Base-by-base conservation (phyloP, 2,113 vertebrate genomes). In the Sinocyclocheilus anshuiensis region DNA sequence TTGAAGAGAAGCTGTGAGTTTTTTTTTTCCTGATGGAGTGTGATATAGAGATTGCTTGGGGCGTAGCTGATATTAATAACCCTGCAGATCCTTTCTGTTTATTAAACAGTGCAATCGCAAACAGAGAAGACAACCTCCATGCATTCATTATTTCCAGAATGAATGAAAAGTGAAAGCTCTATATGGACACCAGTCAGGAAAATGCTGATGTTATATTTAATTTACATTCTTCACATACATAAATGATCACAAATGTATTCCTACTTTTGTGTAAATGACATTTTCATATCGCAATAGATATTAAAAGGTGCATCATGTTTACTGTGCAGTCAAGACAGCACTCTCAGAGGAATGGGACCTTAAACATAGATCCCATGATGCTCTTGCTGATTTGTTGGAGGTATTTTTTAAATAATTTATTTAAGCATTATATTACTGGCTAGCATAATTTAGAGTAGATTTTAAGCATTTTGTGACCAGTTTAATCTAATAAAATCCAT, bases 401-500 rank as follows among this genome's bases (percentile, higher is more conserved):
- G 29, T 8, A 16, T 55, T 36, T 79, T 75, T 48, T 1, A 13
- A 29, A 61, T 11, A 18, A n/a, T 39, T 79, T 53, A 53, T 53
- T 53, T 53, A 53, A 4, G 77, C 10, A 39, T 33, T 10, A 78
- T 9, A 57, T 53, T 74, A 29, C 1, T 78, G 77, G 20, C 11
- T 24, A 75, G 39, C 16, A n/a, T 39, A 13, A 59, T 57, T 39
- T 42, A 42, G 45, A 16, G n/a, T 26, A 6, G 33, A 39, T 72
- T 83, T 83, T 18, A 76, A 48, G 45, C 45, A 48, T 12, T 11
- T 48, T 48, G 45, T 48, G 10, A 16, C 16, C 39, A 22, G 88
- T 67, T 80, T 88, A 75, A 42, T 74, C 6, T 12, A 42, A 16
- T 50, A 42, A 75, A 85, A 50, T 29, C 88, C 45, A 48, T 48